Conservation (phyloP, 2,797 vertebrate species). For the Sebastes vulpes region DNA sequence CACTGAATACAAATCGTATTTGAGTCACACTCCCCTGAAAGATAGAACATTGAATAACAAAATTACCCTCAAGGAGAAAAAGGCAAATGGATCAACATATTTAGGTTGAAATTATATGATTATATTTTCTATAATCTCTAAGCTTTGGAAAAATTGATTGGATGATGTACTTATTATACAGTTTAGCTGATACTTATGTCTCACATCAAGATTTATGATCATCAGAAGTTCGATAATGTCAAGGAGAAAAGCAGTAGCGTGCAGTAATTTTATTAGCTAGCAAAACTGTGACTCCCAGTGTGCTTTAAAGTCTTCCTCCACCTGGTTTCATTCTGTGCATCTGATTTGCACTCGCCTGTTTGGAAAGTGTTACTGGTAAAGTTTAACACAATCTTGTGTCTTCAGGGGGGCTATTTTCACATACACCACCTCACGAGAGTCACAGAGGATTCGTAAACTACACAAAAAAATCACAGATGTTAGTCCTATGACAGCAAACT, state of each 20-base stretch:
- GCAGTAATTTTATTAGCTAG: conserved; percentile 72
- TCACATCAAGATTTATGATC: conserved; percentile 1
- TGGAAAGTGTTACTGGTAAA: conserved; percentile 77
- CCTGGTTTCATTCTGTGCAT: conserved; percentile 69
- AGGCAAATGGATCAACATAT: background rate
- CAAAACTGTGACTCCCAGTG: conserved; percentile 83
- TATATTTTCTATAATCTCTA: background rate
- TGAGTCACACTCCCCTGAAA: conserved; percentile 64
- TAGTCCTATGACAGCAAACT: conserved; percentile 39
- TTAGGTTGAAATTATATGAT: background rate
- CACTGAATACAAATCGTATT: conserved; percentile 87
- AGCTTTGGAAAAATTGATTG: background rate
- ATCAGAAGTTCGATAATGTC: background rate
- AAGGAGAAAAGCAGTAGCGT: background rate
- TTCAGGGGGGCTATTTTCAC: conserved; percentile 71
- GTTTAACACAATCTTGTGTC: conserved; percentile 79
- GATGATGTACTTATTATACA: background rate
- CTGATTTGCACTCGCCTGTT: conserved; percentile 69
- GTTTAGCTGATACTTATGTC: background rate
- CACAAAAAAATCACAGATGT: conserved; percentile 38
- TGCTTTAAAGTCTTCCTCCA: conserved; percentile 65
- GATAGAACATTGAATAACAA: conserved; percentile 10
- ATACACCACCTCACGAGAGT: conserved; percentile 47
- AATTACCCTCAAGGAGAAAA: background rate
- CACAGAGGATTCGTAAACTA: conserved; percentile 43